These are phyloP conservation scores for Pao palembangensis DNA, from an alignment of 2,113 vertebrate species.

Conservation along the genomic window DNA sequence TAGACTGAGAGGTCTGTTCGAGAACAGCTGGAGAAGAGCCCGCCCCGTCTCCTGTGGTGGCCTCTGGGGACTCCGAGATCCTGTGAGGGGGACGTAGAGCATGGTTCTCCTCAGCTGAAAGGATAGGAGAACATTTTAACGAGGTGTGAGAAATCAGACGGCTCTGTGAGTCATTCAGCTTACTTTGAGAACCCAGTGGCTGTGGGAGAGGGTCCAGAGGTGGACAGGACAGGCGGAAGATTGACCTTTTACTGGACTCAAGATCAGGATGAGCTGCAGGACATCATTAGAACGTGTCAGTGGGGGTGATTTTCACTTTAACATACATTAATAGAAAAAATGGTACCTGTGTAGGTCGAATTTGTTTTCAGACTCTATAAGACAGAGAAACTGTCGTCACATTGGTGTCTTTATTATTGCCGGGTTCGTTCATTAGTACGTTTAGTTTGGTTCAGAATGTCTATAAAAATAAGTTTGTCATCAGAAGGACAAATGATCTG, in stretches of 20 bases:
- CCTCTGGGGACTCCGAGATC: slow-evolving; percentile 79
- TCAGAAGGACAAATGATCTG: too few relatives aligned
- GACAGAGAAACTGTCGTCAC: slow-evolving; percentile 2
- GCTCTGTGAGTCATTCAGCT: background rate
- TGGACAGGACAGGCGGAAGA: background rate
- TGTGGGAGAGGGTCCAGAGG: background rate
- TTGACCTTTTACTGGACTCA: background rate
- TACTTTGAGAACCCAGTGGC: slow-evolving; percentile 27
- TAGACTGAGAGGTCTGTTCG: background rate
- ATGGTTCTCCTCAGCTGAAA: slow-evolving; percentile 20
- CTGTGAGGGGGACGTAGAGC: slow-evolving; percentile 76
- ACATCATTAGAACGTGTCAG: background rate
- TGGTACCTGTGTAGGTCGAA: slow-evolving; percentile 59
- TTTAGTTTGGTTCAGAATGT: too few relatives aligned
- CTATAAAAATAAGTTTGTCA: too few relatives aligned
- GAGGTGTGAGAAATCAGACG: too few relatives aligned
- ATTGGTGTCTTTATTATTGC: too few relatives aligned
- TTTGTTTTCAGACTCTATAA: slow-evolving; percentile 67
- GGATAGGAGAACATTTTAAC: too few relatives aligned
- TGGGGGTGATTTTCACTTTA: background rate
- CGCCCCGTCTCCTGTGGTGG: slow-evolving; percentile 74
- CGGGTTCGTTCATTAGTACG: too few relatives aligned
- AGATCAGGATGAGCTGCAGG: slow-evolving; percentile 2
- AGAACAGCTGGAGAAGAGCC: slow-evolving; percentile 14
- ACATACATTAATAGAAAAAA: slow-evolving; percentile 5